phyloP scores from a whole-genome alignment of 2,888 invertebrate genomes.

The Tigriopus californicus region DNA sequence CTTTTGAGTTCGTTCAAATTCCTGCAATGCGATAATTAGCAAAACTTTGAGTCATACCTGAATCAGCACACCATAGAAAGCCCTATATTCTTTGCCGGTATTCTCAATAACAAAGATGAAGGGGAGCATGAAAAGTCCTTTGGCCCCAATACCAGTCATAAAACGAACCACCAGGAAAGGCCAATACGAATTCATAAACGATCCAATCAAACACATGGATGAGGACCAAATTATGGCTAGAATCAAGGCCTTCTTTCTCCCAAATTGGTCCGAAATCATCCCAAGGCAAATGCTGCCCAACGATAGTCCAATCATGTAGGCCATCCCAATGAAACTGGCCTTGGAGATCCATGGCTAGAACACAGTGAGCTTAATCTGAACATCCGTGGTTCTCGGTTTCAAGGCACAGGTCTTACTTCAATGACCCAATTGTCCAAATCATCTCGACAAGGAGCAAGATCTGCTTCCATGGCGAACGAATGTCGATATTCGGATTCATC shows the following conservation, averaged over 20 bases:
- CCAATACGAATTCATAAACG: background rate
- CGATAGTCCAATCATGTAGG: background rate
- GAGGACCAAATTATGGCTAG: background rate
- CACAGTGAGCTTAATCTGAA: no score
- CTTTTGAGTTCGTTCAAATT: no score
- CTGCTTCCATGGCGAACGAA: background rate
- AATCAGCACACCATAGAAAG: background rate
- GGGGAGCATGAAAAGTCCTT: background rate
- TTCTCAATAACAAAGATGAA: background rate
- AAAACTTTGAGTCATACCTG: background rate
- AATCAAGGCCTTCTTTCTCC: background rate
- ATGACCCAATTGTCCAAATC: background rate
- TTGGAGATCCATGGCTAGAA: background rate
- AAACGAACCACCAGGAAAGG: background rate
- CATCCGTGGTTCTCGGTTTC: no score
- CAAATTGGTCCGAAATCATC: background rate
- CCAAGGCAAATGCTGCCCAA: background rate
- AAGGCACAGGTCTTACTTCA: no score
- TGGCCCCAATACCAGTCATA: background rate
- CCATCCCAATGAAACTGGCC: background rate
- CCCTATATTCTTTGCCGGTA: background rate
- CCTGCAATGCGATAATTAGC: no score
- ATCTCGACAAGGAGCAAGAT: background rate
- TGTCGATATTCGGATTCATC: background rate
- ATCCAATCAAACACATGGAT: background rate